phyloP scores from a whole-genome alignment of 2,797 vertebrate species.

The Falco biarmicus region DNA sequence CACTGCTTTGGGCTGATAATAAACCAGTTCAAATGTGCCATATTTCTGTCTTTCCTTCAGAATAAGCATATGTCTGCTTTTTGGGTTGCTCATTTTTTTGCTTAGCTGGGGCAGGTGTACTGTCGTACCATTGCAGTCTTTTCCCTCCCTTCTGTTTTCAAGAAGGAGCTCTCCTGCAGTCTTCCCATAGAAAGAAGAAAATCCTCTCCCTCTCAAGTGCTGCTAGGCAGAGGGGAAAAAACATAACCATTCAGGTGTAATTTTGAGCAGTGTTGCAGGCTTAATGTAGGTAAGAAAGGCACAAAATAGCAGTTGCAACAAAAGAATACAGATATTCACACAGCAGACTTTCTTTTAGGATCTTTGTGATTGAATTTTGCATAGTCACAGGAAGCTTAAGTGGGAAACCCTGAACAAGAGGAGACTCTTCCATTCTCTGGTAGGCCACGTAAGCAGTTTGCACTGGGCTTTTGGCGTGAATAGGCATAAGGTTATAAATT shows the following conservation, averaged over 20 bases:
- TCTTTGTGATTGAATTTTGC: neutral
- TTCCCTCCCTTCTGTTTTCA: neutral
- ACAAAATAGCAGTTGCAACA: neutral
- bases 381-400: neutral
- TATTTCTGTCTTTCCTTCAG: neutral
- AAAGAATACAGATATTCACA: neutral
- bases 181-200: neutral
- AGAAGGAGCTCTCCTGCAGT: neutral
- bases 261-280: neutral
- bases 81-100: neutral
- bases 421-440: neutral
- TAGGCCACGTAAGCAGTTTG: neutral
- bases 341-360: neutral
- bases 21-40: neutral
- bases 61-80: neutral
- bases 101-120: neutral
- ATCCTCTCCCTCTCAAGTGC: neutral
- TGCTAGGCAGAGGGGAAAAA: neutral
- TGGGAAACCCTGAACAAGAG: neutral
- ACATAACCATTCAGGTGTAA: neutral
- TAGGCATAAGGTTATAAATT: neutral
- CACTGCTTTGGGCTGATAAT: neutral
- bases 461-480: neutral
- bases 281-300: neutral
- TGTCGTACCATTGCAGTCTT: neutral